A percentile compares a stretch with the other conserved stretches of the same genome.
phyloP scores from a whole-genome alignment of 2,113 vertebrate species.

The Phaethon lepturus region DNA sequence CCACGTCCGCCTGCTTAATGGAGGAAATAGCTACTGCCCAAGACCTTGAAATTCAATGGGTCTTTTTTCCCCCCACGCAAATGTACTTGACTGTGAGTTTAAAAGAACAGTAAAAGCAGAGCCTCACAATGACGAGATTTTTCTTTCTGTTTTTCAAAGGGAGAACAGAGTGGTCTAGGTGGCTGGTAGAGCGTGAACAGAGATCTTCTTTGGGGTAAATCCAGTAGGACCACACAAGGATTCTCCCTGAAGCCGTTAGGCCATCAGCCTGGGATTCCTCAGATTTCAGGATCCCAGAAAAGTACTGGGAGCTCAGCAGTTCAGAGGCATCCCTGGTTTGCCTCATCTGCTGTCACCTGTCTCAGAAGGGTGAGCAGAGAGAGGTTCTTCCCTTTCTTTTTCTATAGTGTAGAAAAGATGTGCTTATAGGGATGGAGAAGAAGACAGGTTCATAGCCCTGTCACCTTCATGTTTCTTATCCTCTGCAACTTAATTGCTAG shows the following conservation, averaged over 20 bases:
- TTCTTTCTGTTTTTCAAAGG: not conserved
- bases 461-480: not conserved
- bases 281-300: not conserved
- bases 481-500: not conserved
- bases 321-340: not conserved
- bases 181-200: not conserved
- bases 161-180: not conserved
- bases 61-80: not conserved
- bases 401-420: not conserved
- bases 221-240: not conserved
- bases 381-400: not conserved
- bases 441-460: not conserved
- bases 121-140: not conserved
- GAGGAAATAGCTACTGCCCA: conserved; percentile 48
- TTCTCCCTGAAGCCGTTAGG: not conserved
- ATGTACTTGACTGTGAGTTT: not conserved
- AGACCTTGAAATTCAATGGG: conserved; percentile 46
- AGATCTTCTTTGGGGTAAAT: not conserved
- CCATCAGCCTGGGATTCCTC: not conserved
- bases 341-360: not conserved
- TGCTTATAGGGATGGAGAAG: not conserved
- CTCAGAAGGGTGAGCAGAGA: not conserved
- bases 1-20: not conserved
- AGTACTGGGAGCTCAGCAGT: not conserved
- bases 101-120: not conserved